Evolutionary conservation across 2,888 invertebrate genomes (phyloP).

Genomic region (Hesperia comma): DNA sequence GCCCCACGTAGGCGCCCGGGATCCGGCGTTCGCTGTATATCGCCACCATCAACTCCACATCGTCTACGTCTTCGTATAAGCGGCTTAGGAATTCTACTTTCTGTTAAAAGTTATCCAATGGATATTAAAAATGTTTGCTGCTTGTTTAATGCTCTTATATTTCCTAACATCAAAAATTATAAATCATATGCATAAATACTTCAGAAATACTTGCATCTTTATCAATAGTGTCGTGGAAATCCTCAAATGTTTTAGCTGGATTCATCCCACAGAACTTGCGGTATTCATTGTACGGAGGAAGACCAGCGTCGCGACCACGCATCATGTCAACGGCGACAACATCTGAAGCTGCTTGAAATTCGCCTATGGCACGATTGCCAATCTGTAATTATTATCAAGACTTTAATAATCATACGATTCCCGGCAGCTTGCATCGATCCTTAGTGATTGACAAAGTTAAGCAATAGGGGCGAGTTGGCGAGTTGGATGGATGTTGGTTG

Average conservation of each 20-base stretch:
- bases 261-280: constrained; percentile 90
- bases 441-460: too few species aligned
- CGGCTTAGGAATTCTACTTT: constrained; percentile 22
- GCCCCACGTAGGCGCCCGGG: constrained; percentile 91
- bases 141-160: too few species aligned
- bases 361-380: background rate
- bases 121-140: too few species aligned
- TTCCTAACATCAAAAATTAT: too few species aligned
- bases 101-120: background rate
- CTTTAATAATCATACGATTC: too few species aligned
- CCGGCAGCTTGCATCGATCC: too few species aligned
- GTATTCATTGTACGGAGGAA: constrained; percentile 93
- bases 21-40: constrained; percentile 52
- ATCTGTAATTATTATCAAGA: background rate
- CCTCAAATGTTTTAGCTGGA: constrained; percentile 87
- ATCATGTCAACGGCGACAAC: constrained; percentile 63
- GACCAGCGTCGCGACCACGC: constrained; percentile 88
- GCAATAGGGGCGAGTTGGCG: too few species aligned
- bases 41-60: constrained; percentile 25
- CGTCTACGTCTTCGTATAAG: constrained; percentile 17
- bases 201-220: constrained; percentile 50
- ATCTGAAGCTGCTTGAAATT: constrained; percentile 15
- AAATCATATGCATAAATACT: background rate
- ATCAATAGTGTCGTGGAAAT: constrained; percentile 87
- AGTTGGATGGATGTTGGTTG: too few species aligned